phyloP scores from a whole-genome alignment of 2,888 invertebrate species.

The Latheticus oryzae region DNA sequence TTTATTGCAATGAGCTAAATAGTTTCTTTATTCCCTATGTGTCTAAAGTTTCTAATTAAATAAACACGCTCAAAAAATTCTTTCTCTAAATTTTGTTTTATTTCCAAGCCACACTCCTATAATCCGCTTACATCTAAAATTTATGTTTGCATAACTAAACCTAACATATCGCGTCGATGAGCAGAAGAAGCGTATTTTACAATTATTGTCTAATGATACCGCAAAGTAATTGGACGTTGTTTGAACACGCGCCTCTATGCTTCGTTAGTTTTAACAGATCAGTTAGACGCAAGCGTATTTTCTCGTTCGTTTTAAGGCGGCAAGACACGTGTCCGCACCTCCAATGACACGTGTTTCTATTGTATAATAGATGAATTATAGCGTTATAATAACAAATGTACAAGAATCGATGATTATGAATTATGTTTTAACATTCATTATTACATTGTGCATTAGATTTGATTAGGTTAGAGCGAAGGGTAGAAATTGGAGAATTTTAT shows the following conservation, averaged over 20 bases:
- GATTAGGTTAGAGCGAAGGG: no score
- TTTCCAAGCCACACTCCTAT: no score
- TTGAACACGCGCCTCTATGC: constrained; percentile 60
- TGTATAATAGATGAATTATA: constrained; percentile 50
- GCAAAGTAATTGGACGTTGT: constrained; percentile 65
- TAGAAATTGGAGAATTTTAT: no score
- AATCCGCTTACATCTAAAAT: no score
- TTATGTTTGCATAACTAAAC: constrained; percentile 32
- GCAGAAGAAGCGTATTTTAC: constrained; percentile 47
- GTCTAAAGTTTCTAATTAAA: no score
- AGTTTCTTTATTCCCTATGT: no score
- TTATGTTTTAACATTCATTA: constrained; percentile 58
- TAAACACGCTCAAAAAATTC: no score
- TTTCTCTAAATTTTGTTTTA: no score
- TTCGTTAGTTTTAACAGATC: constrained; percentile 62
- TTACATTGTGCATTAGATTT: constrained; percentile 45
- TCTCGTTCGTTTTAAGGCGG: constrained; percentile 51
- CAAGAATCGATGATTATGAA: constrained; percentile 51
- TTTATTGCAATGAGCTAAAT: no score
- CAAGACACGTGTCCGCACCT: constrained; percentile 45
- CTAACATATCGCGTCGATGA: constrained; percentile 27
- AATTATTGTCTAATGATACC: constrained; percentile 63
- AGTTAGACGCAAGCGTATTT: constrained; percentile 54
- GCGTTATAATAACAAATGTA: constrained; percentile 55
- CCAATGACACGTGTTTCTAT: constrained; percentile 47